Evolutionary conservation across 2,888 invertebrate species (phyloP), one percentile per base, ranked within the genome.

Genomic region (Yponomeuta evonymella): DNA sequence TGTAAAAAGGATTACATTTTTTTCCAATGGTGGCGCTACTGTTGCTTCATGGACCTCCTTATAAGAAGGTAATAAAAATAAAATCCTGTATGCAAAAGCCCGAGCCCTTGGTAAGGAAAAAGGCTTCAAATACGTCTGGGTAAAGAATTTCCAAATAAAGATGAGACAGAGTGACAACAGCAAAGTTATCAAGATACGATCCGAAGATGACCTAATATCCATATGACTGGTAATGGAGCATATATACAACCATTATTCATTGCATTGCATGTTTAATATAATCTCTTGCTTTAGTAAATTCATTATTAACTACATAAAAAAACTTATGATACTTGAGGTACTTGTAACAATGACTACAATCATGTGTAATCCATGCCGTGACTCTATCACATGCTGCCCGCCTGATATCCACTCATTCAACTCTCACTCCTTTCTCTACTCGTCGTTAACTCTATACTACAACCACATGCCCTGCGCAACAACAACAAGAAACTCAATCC

Each of bases 91-190:
- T 48, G n/a, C 15, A 67, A 11, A 67, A 71, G 11, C 67, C 71
- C 2, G 65, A 51, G 2, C 29, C 29, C 2, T 58, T 23, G 6
- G 67, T 10, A 65, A 23, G n/a, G n/a, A 2, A 71, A n/a, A 71
- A n/a, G 23, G 48, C 0, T 72, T 71, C 30, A 71, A 72, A 30
- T 71, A 12, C n/a, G 51, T 70, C 1, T 72, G 72, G 72, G 29
- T 71, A 9, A 72, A 70, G 43, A 70, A 72, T 36, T 66, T 64
- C 12, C 9, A 8, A 43, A 48, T 67, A 15, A n/a, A 36, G 30
- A 36, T 48, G 36, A 8, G 67, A 2, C 15, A 67, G 36, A 12
- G 2, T 48, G 67, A 67, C 23, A 10, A 4, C 15, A 23, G n/a
- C n/a, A n/a, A 11, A 11, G 23, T 67, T 10, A 1, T 48, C 6